Evolutionary conservation across 1,140 invertebrate genomes (phyloP).

Genomic region (Drosophila arawakana): DNA sequence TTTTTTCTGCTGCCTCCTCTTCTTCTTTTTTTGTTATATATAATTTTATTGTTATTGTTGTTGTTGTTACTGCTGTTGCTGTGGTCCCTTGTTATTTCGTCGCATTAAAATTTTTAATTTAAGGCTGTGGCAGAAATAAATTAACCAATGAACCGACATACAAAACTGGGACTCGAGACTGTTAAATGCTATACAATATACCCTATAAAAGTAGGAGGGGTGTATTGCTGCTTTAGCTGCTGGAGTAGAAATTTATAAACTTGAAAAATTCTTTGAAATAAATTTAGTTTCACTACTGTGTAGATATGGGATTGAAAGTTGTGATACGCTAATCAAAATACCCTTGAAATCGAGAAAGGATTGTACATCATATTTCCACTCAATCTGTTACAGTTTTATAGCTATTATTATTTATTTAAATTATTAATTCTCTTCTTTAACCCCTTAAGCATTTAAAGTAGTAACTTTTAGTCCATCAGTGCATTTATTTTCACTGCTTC

Average conservation of each 20-base stretch:
- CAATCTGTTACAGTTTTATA: too few relatives aligned
- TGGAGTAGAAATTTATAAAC: too few relatives aligned
- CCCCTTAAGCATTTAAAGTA: not conserved
- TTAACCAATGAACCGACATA: constrained; percentile 70
- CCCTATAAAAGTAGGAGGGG: not conserved
- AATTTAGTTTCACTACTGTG: too few relatives aligned
- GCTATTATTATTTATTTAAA: not conserved
- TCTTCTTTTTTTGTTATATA: constrained; percentile 28
- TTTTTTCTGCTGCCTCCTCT: constrained; percentile 9
- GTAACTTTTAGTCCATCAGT: not conserved
- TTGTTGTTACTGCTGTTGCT: constrained; percentile 12
- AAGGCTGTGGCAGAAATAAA: constrained; percentile 75
- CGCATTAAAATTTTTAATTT: constrained; percentile 81
- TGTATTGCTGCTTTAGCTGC: not conserved
- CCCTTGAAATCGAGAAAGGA: too few relatives aligned
- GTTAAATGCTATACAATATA: constrained; percentile 37
- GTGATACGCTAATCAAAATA: too few relatives aligned
- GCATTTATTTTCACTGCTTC: not conserved
- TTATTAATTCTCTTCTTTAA: not conserved
- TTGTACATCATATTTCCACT: too few relatives aligned
- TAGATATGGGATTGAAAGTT: too few relatives aligned
- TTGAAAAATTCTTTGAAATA: too few relatives aligned
- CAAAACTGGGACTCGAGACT: constrained; percentile 27
- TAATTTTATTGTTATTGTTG: constrained; percentile 9
- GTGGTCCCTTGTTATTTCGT: constrained; percentile 34